Conservation (phyloP, 2,888 invertebrate genomes). For the Furcula furcula region DNA sequence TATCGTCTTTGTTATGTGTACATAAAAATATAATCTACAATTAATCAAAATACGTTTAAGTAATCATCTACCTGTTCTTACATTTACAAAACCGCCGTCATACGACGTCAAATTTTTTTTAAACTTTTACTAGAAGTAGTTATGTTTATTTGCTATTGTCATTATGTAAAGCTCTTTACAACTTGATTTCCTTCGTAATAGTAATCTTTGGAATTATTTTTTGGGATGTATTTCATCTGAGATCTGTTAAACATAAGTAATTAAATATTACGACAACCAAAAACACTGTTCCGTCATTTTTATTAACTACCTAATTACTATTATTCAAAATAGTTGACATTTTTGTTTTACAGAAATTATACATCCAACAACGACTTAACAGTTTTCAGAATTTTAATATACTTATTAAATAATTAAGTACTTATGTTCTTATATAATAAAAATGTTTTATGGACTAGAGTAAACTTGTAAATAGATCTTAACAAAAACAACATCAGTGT, state of each 20-base stretch:
- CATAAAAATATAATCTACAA: constrained; percentile 32
- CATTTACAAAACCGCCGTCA: constrained; percentile 36
- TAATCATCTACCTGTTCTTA: constrained; percentile 1
- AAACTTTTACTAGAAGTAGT: constrained; percentile 35
- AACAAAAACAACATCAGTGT: no score
- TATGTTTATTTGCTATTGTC: constrained; percentile 59
- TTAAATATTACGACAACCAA: constrained; percentile 13
- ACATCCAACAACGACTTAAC: no score
- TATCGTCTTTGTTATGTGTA: constrained; percentile 27
- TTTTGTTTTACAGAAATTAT: no score
- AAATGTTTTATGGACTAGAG: constrained; percentile 21
- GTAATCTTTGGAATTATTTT: constrained; percentile 55
- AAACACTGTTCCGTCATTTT: constrained; percentile 3
- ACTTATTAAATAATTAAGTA: constrained; percentile 21
- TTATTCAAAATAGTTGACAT: no score
- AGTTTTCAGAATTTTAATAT: no score
- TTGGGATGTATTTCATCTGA: constrained; percentile 59
- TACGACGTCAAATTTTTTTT: constrained; percentile 44
- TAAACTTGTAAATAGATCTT: constrained; percentile 14
- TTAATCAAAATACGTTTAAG: constrained; percentile 10
- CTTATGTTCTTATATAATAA: neutral
- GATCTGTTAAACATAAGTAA: constrained; percentile 41
- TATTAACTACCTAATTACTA: neutral
- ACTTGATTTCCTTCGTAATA: constrained; percentile 26
- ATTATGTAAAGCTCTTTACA: constrained; percentile 58